A percentile compares a stretch with the other conserved stretches of the same genome.
These are phyloP conservation scores for Leucozona laternaria DNA, from an alignment of 2,888 invertebrate genomes.

Conservation along the genomic window DNA sequence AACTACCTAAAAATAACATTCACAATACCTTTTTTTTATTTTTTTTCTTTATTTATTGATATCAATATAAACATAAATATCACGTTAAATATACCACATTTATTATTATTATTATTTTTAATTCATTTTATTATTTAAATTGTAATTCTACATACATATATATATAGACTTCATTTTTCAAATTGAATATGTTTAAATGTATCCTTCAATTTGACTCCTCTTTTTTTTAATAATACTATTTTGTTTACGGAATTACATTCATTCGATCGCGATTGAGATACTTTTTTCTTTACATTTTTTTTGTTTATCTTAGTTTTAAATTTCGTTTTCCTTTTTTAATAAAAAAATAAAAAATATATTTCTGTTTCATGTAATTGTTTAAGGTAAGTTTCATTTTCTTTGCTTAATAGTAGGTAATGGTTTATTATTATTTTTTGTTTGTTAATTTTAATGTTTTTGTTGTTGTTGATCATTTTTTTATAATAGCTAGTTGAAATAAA, in stretches of 20 bases:
- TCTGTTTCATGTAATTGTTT: constrained; percentile 70
- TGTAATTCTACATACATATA: constrained; percentile 50
- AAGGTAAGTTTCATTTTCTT: constrained; percentile 59
- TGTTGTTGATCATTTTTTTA: constrained; percentile 41
- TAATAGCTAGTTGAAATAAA: constrained; percentile 56
- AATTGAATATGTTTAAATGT: constrained; percentile 49
- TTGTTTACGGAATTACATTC: constrained; percentile 66
- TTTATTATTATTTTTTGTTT: constrained; percentile 33
- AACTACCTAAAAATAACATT: constrained; percentile 74
- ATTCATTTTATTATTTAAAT: constrained; percentile 56
- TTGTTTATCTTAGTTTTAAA: constrained; percentile 69
- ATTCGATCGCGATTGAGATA: constrained; percentile 66
- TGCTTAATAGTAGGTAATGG: constrained; percentile 59
- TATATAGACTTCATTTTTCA: constrained; percentile 42
- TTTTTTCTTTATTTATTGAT: constrained; percentile 77
- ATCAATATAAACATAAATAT: constrained; percentile 81
- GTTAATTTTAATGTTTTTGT: constrained; percentile 20
- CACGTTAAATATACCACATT: constrained; percentile 79
- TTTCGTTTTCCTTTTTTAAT: constrained; percentile 64
- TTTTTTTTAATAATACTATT: constrained; percentile 52
- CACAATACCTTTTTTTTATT: constrained; percentile 72
- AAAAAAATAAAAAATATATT: constrained; percentile 76
- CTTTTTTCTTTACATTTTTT: constrained; percentile 44
- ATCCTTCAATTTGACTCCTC: constrained; percentile 33
- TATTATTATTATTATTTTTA: constrained; percentile 50